These are phyloP conservation scores for Netelia virgata DNA, from an alignment of 2,888 invertebrate genomes.

Conservation along the genomic window DNA sequence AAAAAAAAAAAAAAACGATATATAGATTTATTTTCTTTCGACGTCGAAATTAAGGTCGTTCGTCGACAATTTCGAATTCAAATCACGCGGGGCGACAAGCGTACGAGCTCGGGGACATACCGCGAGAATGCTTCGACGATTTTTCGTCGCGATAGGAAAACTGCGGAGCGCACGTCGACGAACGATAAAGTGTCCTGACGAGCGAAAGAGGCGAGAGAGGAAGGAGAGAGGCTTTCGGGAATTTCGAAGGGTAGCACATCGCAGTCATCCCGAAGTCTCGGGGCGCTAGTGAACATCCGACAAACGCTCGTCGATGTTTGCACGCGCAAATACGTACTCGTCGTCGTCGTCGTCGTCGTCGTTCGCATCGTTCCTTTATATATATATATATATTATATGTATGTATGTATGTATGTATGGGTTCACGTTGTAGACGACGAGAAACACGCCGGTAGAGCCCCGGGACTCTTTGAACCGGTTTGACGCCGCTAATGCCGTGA, in stretches of 20 bases:
- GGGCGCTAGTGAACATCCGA: conserved; percentile 42
- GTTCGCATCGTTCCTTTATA: conserved; percentile 23
- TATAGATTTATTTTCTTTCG: neutral
- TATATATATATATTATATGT: neutral
- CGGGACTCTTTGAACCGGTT: conserved; percentile 67
- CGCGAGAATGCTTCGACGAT: conserved; percentile 7
- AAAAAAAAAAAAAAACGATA: no score
- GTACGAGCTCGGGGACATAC: conserved; percentile 11
- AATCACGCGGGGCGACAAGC: conserved; percentile 47
- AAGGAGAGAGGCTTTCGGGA: neutral
- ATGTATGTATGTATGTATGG: neutral
- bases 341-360: conserved; percentile 9
- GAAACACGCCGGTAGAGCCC: conserved; percentile 42
- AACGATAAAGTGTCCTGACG: conserved; percentile 27
- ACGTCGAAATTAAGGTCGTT: neutral
- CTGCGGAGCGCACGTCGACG: conserved; percentile 1
- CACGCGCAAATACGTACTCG: conserved; percentile 60
- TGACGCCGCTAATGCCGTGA: conserved; percentile 65
- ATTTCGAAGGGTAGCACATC: conserved; percentile 19
- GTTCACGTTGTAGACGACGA: conserved; percentile 32
- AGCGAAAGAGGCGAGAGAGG: conserved; percentile 11
- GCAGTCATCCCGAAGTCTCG: conserved; percentile 39
- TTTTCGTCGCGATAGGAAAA: conserved; percentile 38
- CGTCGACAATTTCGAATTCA: conserved; percentile 49
- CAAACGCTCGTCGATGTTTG: conserved; percentile 63